Conservation (phyloP, 2,797 vertebrate species). For the Ctenopoma kingsleyae region DNA sequence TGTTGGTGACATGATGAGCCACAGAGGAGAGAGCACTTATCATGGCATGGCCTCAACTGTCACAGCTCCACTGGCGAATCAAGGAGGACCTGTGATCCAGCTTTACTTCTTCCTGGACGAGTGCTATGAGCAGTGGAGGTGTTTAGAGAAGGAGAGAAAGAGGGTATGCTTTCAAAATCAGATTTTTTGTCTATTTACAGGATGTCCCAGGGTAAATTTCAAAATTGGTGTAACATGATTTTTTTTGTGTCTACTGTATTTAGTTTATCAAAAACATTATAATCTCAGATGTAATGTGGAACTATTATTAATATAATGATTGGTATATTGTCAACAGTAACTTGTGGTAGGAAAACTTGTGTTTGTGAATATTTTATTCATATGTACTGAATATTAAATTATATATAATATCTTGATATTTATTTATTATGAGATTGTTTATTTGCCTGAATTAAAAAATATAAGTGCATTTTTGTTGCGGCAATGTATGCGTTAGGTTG, state of each 20-base stretch:
- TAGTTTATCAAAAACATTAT: background rate
- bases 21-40: constrained; percentile 75
- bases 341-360: no score
- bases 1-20: constrained; percentile 70
- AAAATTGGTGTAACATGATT: no score
- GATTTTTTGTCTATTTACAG: background rate
- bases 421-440: background rate
- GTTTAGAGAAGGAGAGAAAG: constrained; percentile 92
- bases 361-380: no score
- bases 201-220: no score
- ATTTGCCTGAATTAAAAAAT: background rate
- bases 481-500: background rate
- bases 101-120: constrained; percentile 89
- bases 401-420: background rate
- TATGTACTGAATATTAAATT: no score
- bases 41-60: constrained; percentile 77
- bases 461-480: background rate
- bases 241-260: no score
- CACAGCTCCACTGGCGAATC: constrained; percentile 77
- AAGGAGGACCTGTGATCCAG: constrained; percentile 81
- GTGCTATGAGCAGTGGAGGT: constrained; percentile 90
- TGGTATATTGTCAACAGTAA: no score
- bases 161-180: constrained; percentile 83
- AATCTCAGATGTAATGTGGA: no score
- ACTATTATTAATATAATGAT: no score